Evolutionary conservation across 2,113 vertebrate species (phyloP).

Genomic region (Hylia prasina): DNA sequence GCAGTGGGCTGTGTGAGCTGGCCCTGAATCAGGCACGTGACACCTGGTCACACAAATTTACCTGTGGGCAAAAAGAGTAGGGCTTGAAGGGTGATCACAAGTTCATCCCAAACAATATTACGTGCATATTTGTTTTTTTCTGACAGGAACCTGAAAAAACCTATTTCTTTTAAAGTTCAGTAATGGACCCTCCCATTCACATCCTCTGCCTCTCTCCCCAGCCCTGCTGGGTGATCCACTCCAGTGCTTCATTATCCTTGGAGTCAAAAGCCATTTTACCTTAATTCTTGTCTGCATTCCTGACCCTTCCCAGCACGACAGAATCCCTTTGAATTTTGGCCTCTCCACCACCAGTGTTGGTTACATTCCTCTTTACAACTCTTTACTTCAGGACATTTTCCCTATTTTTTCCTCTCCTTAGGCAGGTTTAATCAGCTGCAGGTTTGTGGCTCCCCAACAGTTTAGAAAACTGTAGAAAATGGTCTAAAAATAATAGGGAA

Average conservation of each 20-base stretch:
- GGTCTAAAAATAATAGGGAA: not conserved
- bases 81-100: not conserved
- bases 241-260: not conserved
- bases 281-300: not conserved
- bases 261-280: not conserved
- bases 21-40: not conserved
- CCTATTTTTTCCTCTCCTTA: not conserved
- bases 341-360: not conserved
- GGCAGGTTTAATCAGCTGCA: not conserved
- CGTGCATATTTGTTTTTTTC: not conserved
- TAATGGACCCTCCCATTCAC: not conserved
- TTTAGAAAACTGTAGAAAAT: not conserved
- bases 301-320: not conserved
- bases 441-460: not conserved
- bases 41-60: fast-evolving
- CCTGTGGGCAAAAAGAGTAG: not conserved
- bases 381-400: not conserved
- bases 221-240: not conserved
- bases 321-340: not conserved
- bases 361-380: not conserved
- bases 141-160: not conserved
- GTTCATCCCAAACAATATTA: not conserved
- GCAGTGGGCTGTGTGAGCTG: not conserved
- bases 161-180: not conserved
- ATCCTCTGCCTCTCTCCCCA: not conserved